Evolutionary conservation across 2,113 vertebrate genomes (phyloP).

Genomic region (Nasalis larvatus): DNA sequence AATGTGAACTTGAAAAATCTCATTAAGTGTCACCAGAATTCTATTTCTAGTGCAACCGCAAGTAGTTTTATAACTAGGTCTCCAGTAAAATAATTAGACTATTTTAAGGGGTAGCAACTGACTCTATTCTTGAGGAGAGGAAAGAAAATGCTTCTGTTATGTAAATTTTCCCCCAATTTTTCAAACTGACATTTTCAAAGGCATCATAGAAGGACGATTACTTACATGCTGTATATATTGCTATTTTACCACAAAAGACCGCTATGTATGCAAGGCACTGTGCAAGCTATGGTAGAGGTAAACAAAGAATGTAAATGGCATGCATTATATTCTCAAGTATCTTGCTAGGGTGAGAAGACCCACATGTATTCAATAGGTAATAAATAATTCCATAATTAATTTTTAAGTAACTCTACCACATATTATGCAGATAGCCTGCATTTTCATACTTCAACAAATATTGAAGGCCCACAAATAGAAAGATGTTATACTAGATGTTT

Average conservation of each 20-base stretch:
- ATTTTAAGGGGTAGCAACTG: slow-evolving; percentile 68
- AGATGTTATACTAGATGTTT: neutral
- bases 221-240: neutral
- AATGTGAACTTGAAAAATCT: slow-evolving; percentile 78
- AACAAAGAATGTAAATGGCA: slow-evolving; percentile 19
- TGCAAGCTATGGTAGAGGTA: neutral
- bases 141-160: slow-evolving; percentile 28
- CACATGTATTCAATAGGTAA: neutral
- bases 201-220: neutral
- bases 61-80: slow-evolving; percentile 70
- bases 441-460: slow-evolving; percentile 28
- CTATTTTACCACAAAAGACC: neutral
- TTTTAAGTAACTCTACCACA: slow-evolving; percentile 7
- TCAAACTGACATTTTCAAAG: slow-evolving; percentile 64
- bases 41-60: slow-evolving; percentile 74
- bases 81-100: slow-evolving; percentile 78
- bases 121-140: slow-evolving; percentile 59
- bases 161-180: slow-evolving; percentile 40
- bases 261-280: neutral
- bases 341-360: neutral
- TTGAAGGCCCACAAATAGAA: neutral
- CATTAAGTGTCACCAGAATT: slow-evolving; percentile 75
- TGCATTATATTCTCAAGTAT: neutral
- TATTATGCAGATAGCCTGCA: neutral
- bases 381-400: neutral